Percentiles rank a stretch among this genome's conserved stretches.
Conservation (phyloP, 2,888 invertebrate genomes). For the Sphaerophoria taeniata region DNA sequence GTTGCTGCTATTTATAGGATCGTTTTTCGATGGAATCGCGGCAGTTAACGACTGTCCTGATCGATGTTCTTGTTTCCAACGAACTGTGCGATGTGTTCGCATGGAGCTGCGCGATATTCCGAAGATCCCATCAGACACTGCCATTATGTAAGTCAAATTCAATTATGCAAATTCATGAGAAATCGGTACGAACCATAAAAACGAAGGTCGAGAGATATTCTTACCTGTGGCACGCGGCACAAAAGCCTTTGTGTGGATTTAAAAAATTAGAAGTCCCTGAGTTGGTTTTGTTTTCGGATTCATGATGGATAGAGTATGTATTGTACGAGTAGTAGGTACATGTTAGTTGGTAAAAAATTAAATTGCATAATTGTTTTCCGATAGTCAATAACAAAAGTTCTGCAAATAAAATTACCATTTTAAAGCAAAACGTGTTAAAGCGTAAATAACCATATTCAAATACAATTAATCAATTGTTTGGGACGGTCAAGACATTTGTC, state of each 20-base stretch:
- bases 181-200: background rate
- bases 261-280: too few species aligned
- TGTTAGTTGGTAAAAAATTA: too few species aligned
- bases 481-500: background rate
- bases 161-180: background rate
- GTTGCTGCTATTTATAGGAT: conserved; percentile 9
- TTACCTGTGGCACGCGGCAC: too few species aligned
- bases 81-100: conserved; percentile 80
- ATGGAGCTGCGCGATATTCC: conserved; percentile 78
- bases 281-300: too few species aligned
- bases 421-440: too few species aligned
- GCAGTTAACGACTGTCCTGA: conserved; percentile 77
- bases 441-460: background rate
- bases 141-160: conserved; percentile 81
- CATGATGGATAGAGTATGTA: too few species aligned
- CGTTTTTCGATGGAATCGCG: background rate
- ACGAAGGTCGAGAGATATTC: too few species aligned
- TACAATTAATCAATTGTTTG: background rate
- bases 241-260: too few species aligned
- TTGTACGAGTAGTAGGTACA: too few species aligned
- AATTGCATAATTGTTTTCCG: too few species aligned
- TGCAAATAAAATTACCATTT: too few species aligned
- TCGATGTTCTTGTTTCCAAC: conserved; percentile 80
- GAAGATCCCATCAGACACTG: conserved; percentile 80
- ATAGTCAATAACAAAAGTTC: too few species aligned